A percentile compares a stretch with the other conserved stretches of the same genome.
Evolutionary conservation across 1,140 invertebrate species (phyloP).

Genomic region (Thaumetopoea pityocampa): DNA sequence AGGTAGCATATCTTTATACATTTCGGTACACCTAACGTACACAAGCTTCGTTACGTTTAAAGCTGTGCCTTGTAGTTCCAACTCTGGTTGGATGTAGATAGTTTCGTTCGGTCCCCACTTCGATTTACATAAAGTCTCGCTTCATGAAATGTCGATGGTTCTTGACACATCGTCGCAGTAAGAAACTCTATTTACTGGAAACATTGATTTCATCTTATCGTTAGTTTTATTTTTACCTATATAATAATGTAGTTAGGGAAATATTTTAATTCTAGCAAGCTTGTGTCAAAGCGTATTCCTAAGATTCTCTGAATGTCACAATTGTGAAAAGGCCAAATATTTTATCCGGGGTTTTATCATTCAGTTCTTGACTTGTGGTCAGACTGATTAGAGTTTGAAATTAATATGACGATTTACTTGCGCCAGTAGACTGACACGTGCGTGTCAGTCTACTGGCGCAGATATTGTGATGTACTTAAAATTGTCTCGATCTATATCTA

Average conservation of each 20-base stretch:
- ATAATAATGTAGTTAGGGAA: slow-evolving; percentile 30
- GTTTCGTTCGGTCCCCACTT: slow-evolving; percentile 30
- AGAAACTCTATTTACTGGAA: slow-evolving; percentile 31
- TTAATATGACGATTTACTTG: slow-evolving; percentile 10
- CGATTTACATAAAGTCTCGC: slow-evolving; percentile 15
- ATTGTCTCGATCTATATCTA: slow-evolving; percentile 33
- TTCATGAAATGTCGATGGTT: slow-evolving; percentile 14
- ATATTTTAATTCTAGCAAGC: slow-evolving; percentile 23
- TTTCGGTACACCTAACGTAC: slow-evolving; percentile 3
- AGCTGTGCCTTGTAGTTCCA: slow-evolving; percentile 28
- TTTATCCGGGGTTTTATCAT: slow-evolving; percentile 14
- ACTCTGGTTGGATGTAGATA: slow-evolving; percentile 24
- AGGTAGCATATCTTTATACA: too few species aligned
- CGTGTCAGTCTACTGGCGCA: slow-evolving; percentile 24
- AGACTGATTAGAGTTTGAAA: slow-evolving; percentile 11
- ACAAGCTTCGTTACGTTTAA: slow-evolving; percentile 15
- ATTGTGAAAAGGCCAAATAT: slow-evolving; percentile 23
- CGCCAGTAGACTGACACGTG: slow-evolving; percentile 42
- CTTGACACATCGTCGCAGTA: slow-evolving; percentile 31
- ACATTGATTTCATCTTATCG: slow-evolving; percentile 21
- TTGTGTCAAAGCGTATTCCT: slow-evolving; percentile 20
- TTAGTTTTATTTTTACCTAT: slow-evolving; percentile 35
- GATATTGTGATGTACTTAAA: slow-evolving; percentile 52
- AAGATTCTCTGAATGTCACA: slow-evolving; percentile 31
- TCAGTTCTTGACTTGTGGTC: slow-evolving; percentile 9